Evolutionary conservation across 2,113 vertebrate species (phyloP).

Genomic region (Gnathonemus echidnorhynchus): DNA sequence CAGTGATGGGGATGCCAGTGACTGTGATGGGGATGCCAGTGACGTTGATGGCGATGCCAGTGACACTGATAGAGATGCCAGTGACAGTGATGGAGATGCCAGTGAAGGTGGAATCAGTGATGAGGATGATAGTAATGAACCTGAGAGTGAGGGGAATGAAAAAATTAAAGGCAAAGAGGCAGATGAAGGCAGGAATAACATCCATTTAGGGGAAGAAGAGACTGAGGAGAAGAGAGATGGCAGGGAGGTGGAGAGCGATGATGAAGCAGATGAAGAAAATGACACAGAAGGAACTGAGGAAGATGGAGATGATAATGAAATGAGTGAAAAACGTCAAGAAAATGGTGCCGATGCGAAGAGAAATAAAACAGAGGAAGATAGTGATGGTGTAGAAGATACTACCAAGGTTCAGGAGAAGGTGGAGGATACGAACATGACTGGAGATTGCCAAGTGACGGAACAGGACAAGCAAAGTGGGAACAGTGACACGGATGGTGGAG

Average conservation of each 20-base stretch:
- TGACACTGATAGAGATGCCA: background rate
- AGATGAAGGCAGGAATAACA: background rate
- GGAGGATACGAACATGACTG: background rate
- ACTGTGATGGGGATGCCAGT: background rate
- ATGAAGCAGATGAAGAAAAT: background rate
- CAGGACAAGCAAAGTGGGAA: background rate
- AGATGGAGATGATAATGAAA: background rate
- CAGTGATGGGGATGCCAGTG: background rate
- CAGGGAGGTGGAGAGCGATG: background rate
- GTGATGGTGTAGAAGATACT: background rate
- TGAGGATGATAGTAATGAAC: background rate
- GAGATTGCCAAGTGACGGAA: background rate
- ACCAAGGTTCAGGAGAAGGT: background rate
- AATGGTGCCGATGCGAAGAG: background rate
- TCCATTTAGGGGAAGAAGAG: background rate
- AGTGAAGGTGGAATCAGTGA: background rate
- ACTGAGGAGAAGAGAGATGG: background rate
- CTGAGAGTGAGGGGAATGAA: background rate
- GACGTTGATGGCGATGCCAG: background rate
- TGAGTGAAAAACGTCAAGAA: background rate
- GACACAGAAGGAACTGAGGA: background rate
- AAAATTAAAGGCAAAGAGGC: background rate
- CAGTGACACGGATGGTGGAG: background rate
- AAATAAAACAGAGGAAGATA: background rate
- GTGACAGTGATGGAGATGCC: background rate